Evolutionary conservation across 2,888 invertebrate genomes (phyloP).

Genomic region (Bugula neritina): DNA sequence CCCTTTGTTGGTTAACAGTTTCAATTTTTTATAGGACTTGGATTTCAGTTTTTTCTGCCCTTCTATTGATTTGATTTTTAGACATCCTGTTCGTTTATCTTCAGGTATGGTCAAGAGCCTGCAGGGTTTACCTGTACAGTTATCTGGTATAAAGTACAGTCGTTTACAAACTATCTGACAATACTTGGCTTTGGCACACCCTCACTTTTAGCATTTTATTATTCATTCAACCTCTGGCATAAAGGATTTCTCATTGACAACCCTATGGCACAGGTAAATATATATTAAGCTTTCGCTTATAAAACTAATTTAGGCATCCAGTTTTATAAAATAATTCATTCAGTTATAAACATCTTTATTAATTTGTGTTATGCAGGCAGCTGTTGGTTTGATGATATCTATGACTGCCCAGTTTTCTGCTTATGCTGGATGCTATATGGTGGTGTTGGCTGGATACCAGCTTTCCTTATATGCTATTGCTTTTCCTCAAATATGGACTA

Average conservation of each 20-base stretch:
- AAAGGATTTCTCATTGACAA: conserved; percentile 11
- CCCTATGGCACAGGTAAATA: conserved; percentile 15
- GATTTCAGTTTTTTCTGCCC: too few species aligned
- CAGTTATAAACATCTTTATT: too few species aligned
- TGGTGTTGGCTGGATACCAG: not conserved
- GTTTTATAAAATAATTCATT: too few species aligned
- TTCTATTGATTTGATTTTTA: too few species aligned
- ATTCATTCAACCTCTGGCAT: conserved; percentile 10
- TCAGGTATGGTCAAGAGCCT: conserved; percentile 22
- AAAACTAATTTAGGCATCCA: too few species aligned
- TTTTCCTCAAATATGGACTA: conserved; percentile 21
- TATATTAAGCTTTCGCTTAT: too few species aligned
- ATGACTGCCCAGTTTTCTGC: not conserved
- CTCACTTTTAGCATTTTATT: not conserved
- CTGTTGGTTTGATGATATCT: not conserved
- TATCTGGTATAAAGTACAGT: conserved; percentile 2
- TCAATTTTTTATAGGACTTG: too few species aligned
- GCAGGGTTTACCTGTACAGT: conserved; percentile 24
- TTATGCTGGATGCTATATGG: not conserved
- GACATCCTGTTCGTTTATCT: too few species aligned
- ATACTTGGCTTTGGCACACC: conserved; percentile 19
- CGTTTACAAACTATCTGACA: conserved; percentile 17
- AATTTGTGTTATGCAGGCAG: too few species aligned
- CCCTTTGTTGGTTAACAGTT: too few species aligned
- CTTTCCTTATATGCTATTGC: conserved; percentile 5